phyloP scores from a whole-genome alignment of 1,140 invertebrate species.

The Mya arenaria region DNA sequence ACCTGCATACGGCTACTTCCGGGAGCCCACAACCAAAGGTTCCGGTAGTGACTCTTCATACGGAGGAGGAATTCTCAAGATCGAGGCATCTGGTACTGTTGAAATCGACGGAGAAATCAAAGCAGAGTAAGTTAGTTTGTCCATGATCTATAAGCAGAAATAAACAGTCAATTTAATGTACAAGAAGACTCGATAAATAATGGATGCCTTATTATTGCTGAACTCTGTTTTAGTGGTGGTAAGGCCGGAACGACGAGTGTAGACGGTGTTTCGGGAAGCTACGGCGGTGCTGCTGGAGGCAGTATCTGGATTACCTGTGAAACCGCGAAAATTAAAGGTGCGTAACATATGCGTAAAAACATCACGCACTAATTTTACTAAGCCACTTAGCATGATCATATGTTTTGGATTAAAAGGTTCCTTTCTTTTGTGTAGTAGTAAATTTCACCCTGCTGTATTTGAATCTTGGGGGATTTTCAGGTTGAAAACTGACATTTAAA shows the following conservation, averaged over 20 bases:
- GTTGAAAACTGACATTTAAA: too few species aligned
- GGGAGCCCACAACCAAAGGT: constrained; percentile 54
- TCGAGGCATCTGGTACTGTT: constrained; percentile 36
- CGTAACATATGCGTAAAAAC: too few species aligned
- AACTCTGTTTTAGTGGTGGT: constrained; percentile 37
- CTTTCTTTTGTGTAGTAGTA: too few species aligned
- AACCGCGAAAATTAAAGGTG: constrained; percentile 39
- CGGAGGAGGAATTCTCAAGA: constrained; percentile 65
- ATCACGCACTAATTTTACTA: too few species aligned
- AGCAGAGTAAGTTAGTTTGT: constrained; percentile 42
- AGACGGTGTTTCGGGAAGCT: neutral
- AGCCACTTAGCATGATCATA: too few species aligned
- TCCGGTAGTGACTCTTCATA: constrained; percentile 55
- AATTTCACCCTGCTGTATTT: too few species aligned
- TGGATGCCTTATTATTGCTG: too few species aligned
- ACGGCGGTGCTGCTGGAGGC: constrained; percentile 48
- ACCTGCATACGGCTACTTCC: constrained; percentile 61
- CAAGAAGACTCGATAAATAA: too few species aligned
- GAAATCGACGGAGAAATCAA: constrained; percentile 46
- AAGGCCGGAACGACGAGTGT: constrained; percentile 7
- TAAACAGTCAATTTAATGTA: too few species aligned
- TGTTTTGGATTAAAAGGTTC: too few species aligned
- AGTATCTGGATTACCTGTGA: constrained; percentile 50
- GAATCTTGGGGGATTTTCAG: too few species aligned
- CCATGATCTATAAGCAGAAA: too few species aligned